These are phyloP conservation scores for Grallaria varia DNA, from an alignment of 2,113 vertebrate species.

Conservation along the genomic window DNA sequence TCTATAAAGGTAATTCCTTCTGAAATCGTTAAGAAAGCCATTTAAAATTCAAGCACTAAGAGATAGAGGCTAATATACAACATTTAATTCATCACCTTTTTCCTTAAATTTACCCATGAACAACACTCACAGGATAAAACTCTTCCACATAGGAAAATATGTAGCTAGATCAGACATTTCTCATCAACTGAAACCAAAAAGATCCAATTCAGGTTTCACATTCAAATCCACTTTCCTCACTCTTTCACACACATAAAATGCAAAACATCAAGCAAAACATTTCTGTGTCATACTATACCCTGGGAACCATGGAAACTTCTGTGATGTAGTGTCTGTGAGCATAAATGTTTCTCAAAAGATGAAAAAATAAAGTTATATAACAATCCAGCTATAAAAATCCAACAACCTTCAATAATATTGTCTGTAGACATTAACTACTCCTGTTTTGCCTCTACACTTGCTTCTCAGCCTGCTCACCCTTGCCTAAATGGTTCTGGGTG, in stretches of 20 bases:
- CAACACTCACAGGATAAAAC: neutral
- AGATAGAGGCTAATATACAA: neutral
- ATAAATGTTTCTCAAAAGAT: neutral
- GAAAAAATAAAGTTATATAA: neutral
- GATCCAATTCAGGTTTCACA: neutral
- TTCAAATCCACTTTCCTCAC: neutral
- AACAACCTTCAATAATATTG: neutral
- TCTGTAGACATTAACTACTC: neutral
- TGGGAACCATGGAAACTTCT: neutral
- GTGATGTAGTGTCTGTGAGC: neutral
- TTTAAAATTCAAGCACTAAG: neutral
- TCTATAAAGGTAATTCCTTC: neutral
- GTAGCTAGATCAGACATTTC: neutral
- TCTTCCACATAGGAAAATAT: neutral
- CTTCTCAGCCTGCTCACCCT: neutral
- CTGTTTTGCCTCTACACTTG: neutral
- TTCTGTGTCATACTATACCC: neutral
- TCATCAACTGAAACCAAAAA: neutral
- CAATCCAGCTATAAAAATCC: neutral
- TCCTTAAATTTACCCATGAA: neutral
- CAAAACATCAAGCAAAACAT: neutral
- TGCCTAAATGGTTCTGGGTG: neutral
- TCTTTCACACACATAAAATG: neutral
- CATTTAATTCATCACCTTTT: neutral
- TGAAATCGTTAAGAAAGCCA: neutral